phyloP scores from a whole-genome alignment of 2,113 vertebrate species.

The Penelope pileata region DNA sequence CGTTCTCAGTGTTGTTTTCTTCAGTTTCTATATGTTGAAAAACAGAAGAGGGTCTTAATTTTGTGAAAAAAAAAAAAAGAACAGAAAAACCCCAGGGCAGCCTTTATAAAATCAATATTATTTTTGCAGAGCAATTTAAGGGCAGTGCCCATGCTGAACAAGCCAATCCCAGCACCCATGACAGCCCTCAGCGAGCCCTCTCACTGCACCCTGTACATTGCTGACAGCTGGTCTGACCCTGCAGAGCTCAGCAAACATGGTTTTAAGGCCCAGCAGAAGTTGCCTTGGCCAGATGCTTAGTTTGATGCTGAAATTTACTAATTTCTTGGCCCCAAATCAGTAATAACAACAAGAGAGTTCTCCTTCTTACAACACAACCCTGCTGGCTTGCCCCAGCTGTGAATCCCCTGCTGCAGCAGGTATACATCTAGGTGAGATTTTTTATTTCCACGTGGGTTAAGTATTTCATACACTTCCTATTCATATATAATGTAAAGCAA shows the following conservation, averaged over 20 bases:
- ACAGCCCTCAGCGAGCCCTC: neutral
- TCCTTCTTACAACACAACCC: neutral
- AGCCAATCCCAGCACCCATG: rapidly evolving
- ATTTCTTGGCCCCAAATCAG: neutral
- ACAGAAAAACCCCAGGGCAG: too few relatives aligned
- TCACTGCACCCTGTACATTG: rapidly evolving
- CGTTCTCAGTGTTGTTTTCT: neutral
- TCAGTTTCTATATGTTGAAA: neutral
- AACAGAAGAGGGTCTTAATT: neutral
- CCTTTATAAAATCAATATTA: neutral
- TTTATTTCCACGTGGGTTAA: neutral
- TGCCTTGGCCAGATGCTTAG: neutral
- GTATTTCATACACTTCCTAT: too few relatives aligned
- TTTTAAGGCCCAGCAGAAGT: neutral
- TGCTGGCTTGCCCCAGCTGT: neutral
- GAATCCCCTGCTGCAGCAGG: neutral
- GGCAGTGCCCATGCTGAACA: neutral
- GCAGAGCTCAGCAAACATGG: neutral
- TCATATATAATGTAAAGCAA: neutral
- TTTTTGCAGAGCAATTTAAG: neutral
- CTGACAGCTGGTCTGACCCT: neutral
- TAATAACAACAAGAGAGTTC: neutral
- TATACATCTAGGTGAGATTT: neutral
- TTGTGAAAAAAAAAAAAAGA: neutral
- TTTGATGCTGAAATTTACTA: neutral